Percentiles rank a stretch among this genome's conserved stretches.
phyloP scores from a whole-genome alignment of 2,113 vertebrate species.

The Hymenochirus boettgeri region DNA sequence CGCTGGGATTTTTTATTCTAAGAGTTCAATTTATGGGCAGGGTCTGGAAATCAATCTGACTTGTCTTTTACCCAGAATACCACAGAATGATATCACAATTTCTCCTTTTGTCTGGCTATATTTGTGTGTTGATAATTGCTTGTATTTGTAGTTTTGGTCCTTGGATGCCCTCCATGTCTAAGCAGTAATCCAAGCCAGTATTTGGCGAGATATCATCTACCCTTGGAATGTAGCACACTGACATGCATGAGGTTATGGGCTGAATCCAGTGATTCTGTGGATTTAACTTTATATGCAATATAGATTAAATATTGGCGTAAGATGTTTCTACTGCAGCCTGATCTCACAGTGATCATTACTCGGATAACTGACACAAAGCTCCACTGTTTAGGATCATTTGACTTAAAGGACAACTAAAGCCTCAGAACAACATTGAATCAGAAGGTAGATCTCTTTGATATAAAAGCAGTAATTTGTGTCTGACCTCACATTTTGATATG shows the following conservation, averaged over 20 bases:
- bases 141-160: conserved; percentile 14
- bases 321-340: too few species aligned
- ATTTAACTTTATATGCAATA: too few species aligned
- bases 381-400: too few species aligned
- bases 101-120: conserved; percentile 18
- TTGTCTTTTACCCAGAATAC: conserved; percentile 14
- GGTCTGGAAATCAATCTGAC: conserved; percentile 24
- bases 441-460: too few species aligned
- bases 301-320: too few species aligned
- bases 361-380: too few species aligned
- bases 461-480: too few species aligned
- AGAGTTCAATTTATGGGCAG: conserved; percentile 20
- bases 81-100: conserved; percentile 24
- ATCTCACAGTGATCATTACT: too few species aligned
- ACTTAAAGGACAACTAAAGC: too few species aligned
- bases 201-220: neutral
- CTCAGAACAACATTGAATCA: too few species aligned
- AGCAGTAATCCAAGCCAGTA: neutral
- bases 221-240: neutral
- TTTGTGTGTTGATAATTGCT: conserved; percentile 10
- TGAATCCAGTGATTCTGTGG: conserved; percentile 3
- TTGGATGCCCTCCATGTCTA: conserved; percentile 1
- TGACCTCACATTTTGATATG: too few species aligned
- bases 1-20: conserved; percentile 13
- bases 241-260: neutral